Percentiles rank a stretch among this genome's conserved stretches.
Evolutionary conservation across 2,113 vertebrate genomes (phyloP).

Genomic region (Cynoglossus semilaevis): DNA sequence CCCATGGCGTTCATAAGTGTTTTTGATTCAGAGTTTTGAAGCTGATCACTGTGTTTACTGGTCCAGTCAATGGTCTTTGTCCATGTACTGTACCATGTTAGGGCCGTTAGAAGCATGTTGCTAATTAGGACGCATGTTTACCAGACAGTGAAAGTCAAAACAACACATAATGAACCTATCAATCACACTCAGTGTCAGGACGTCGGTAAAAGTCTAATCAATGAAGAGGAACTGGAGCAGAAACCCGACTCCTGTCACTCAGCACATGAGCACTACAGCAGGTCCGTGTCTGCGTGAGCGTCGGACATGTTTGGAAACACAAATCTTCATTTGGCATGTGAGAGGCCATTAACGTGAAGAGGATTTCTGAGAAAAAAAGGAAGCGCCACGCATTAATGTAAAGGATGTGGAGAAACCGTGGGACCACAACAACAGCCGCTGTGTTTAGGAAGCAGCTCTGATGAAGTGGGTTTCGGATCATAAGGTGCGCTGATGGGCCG

Average conservation of each 20-base stretch:
- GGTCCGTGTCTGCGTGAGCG: background rate
- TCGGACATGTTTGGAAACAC: background rate
- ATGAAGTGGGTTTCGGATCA: constrained; percentile 66
- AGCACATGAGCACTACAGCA: constrained; percentile 18
- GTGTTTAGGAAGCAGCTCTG: constrained; percentile 48
- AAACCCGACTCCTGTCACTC: constrained; percentile 44
- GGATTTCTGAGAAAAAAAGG: constrained; percentile 29
- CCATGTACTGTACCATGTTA: too few relatives aligned
- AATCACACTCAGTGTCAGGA: constrained; percentile 39
- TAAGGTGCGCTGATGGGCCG: constrained; percentile 45
- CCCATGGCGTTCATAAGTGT: too few relatives aligned
- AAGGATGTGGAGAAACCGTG: constrained; percentile 21
- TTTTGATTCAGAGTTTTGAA: too few relatives aligned
- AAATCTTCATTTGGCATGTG: background rate
- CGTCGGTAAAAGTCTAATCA: constrained; percentile 46
- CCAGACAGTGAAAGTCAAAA: constrained; percentile 25
- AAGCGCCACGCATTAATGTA: constrained; percentile 23
- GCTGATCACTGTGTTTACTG: too few relatives aligned
- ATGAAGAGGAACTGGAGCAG: constrained; percentile 35
- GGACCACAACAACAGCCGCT: constrained; percentile 41
- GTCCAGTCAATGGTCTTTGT: too few relatives aligned
- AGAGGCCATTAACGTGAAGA: constrained; percentile 26
- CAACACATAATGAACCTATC: constrained; percentile 29
- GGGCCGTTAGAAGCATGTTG: too few relatives aligned
- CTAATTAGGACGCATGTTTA: constrained; percentile 12